These are phyloP conservation scores for Steinernema scapterisci DNA, from an alignment of 2,888 invertebrate species.

Conservation along the genomic window DNA sequence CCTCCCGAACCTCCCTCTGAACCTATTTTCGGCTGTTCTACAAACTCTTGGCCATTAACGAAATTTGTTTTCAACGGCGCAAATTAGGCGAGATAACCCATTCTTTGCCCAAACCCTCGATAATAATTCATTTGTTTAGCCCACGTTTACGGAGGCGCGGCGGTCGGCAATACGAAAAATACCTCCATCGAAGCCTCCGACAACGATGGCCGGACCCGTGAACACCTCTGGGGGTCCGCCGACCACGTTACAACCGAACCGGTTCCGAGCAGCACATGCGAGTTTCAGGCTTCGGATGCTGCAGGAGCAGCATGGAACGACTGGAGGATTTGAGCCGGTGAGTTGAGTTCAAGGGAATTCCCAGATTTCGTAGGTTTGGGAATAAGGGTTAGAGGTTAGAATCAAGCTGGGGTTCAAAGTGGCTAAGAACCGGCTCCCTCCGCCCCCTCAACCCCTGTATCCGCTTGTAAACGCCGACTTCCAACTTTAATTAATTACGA, in stretches of 20 bases:
- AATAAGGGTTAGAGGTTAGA: no score
- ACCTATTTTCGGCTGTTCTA: no score
- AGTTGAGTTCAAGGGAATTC: no score
- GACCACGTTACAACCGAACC: constrained; percentile 31
- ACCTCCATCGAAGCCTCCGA: constrained; percentile 27
- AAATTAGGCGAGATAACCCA: no score
- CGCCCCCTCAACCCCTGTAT: no score
- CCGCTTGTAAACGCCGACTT: neutral
- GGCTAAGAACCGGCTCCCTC: no score
- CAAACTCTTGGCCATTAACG: no score
- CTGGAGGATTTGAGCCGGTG: constrained; percentile 41
- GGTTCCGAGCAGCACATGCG: constrained; percentile 56
- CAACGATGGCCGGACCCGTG: constrained; percentile 34
- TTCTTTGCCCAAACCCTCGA: no score
- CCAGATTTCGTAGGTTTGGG: no score
- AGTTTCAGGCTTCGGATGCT: constrained; percentile 61
- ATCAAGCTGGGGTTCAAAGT: no score
- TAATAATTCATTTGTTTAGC: constrained; percentile 13
- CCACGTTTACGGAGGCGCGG: constrained; percentile 7
- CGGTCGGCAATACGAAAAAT: constrained; percentile 7
- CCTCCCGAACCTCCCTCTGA: no score
- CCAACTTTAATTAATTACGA: constrained; percentile 10
- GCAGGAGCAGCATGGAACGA: constrained; percentile 53
- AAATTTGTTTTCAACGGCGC: no score
- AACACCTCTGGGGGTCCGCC: constrained; percentile 14